These are phyloP conservation scores for Rhagium mordax DNA, from an alignment of 2,888 invertebrate genomes.

Conservation along the genomic window DNA sequence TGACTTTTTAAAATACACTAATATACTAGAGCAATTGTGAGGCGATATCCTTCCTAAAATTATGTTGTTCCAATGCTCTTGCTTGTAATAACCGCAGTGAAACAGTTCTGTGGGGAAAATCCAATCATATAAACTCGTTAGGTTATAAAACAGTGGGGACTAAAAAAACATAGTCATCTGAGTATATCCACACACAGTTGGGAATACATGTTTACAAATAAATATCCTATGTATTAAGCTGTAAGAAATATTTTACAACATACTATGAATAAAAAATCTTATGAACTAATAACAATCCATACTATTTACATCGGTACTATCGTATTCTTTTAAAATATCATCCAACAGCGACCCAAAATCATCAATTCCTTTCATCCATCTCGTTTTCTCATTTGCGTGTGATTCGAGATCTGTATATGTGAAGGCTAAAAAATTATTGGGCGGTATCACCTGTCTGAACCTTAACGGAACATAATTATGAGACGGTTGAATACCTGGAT, in stretches of 20 bases:
- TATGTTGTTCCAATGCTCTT: too few relatives aligned
- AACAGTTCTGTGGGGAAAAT: too few relatives aligned
- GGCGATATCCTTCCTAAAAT: too few relatives aligned
- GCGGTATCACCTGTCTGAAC: constrained; percentile 70
- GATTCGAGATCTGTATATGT: constrained; percentile 76
- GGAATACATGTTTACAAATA: too few relatives aligned
- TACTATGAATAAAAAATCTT: background rate
- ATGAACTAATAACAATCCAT: constrained; percentile 80
- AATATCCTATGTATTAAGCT: background rate
- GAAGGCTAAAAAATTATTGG: constrained; percentile 76
- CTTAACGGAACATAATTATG: constrained; percentile 54
- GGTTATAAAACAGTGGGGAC: too few relatives aligned
- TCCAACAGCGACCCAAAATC: constrained; percentile 81
- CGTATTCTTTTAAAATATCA: constrained; percentile 79
- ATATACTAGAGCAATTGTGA: too few relatives aligned
- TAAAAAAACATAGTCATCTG: too few relatives aligned
- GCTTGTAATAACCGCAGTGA: too few relatives aligned
- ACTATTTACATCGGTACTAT: constrained; percentile 74
- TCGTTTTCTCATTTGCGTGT: constrained; percentile 75
- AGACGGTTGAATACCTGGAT: constrained; percentile 65
- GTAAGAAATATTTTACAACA: background rate
- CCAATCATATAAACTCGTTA: too few relatives aligned
- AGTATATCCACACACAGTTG: too few relatives aligned
- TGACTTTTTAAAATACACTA: too few relatives aligned
- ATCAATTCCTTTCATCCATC: constrained; percentile 81